phyloP scores from a whole-genome alignment of 2,113 vertebrate species.

The Engystomops pustulosus region DNA sequence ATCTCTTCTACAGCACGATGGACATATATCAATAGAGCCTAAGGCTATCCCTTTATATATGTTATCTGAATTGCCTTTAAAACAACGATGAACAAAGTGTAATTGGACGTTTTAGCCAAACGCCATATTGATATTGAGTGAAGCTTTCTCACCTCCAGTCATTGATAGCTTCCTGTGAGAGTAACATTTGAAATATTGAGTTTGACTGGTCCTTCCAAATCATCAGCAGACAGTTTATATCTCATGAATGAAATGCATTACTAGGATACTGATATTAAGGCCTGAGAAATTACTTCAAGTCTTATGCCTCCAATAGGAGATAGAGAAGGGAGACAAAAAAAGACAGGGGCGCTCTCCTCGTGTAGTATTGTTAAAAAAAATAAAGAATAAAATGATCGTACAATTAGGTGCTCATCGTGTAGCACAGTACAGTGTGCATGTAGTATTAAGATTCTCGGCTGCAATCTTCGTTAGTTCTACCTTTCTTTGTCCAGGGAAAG shows the following conservation, averaged over 20 bases:
- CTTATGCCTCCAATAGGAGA: too few species aligned
- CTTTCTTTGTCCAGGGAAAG: too few species aligned
- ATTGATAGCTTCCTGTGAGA: not conserved
- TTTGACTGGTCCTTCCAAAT: not conserved
- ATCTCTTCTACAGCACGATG: not conserved
- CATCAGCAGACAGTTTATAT: not conserved
- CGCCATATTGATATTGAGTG: not conserved
- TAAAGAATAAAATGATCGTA: too few species aligned
- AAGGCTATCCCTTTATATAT: not conserved
- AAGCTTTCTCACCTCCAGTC: not conserved
- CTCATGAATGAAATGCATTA: too few species aligned
- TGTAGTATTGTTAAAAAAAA: too few species aligned
- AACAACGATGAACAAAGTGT: not conserved
- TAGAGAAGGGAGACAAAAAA: too few species aligned
- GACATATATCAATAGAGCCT: not conserved
- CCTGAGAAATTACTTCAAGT: too few species aligned
- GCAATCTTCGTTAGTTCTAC: too few species aligned
- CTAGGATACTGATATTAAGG: not conserved
- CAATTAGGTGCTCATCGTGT: too few species aligned
- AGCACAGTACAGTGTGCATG: too few species aligned
- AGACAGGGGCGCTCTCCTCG: too few species aligned
- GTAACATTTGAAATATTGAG: not conserved
- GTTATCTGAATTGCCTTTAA: not conserved
- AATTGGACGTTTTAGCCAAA: not conserved
- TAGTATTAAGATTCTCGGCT: too few species aligned